Conservation (phyloP, 2,113 vertebrate species). For the Ceyx margarethae region DNA sequence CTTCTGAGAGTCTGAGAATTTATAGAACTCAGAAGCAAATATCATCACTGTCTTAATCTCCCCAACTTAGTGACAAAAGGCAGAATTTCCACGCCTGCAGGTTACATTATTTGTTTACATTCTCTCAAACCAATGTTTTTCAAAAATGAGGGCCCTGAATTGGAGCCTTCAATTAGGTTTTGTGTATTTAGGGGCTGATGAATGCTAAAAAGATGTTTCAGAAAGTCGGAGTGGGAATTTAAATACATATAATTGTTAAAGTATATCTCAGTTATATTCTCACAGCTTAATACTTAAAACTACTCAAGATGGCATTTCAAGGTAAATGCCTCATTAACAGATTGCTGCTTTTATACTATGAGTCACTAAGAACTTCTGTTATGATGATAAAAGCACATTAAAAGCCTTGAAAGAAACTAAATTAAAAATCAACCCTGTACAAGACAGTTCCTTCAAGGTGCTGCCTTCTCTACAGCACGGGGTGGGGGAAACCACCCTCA, state of each 20-base stretch:
- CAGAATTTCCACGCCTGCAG: background rate
- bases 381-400: background rate
- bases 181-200: background rate
- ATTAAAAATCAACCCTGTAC: background rate
- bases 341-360: slow-evolving; percentile 42
- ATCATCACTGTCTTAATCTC: background rate
- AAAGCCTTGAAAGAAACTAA: background rate
- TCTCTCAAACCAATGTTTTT: background rate
- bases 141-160: background rate
- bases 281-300: slow-evolving; percentile 32
- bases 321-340: slow-evolving; percentile 59
- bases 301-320: slow-evolving; percentile 30
- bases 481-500: background rate
- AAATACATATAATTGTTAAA: slow-evolving; percentile 35
- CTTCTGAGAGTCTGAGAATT: background rate
- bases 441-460: background rate
- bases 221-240: slow-evolving; percentile 1
- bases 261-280: background rate
- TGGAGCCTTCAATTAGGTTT: background rate
- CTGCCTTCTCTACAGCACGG: background rate
- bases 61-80: background rate
- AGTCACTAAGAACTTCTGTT: slow-evolving; percentile 42
- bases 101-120: background rate
- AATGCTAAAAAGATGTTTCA: background rate
- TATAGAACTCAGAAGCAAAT: background rate